Percentiles rank a stretch among this genome's conserved stretches.
These are phyloP conservation scores for Dione juno DNA, from an alignment of 2,888 invertebrate species.

Conservation along the genomic window DNA sequence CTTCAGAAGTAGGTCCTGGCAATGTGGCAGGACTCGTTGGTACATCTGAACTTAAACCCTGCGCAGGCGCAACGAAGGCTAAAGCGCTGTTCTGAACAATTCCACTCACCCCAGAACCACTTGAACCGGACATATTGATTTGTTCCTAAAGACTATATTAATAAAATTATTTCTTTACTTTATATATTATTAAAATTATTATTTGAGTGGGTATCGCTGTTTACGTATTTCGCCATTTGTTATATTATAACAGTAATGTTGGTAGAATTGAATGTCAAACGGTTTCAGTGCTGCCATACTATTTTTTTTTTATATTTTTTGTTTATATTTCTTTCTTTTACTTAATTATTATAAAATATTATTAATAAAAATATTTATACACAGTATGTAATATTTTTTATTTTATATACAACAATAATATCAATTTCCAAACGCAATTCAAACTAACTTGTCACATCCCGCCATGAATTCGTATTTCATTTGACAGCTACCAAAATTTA, in stretches of 20 bases:
- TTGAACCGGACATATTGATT: slow-evolving; percentile 56
- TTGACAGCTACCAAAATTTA: slow-evolving; percentile 7
- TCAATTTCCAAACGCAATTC: not conserved
- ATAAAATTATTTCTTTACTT: not conserved
- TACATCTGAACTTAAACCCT: slow-evolving; percentile 49
- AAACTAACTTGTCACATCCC: not conserved
- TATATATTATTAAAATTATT: not conserved
- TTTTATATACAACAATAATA: not conserved
- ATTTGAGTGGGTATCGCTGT: slow-evolving; percentile 11
- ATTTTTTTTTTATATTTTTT: not conserved
- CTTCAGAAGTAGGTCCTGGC: slow-evolving; percentile 46
- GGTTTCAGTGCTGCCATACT: slow-evolving; percentile 2
- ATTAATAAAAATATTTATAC: too few species aligned
- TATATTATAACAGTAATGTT: slow-evolving; percentile 5
- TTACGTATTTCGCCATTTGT: slow-evolving; percentile 34
- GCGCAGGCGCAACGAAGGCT: slow-evolving; percentile 70
- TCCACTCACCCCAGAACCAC: slow-evolving; percentile 56
- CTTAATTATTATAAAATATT: too few species aligned
- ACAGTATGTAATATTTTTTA: too few species aligned
- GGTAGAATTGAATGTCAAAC: slow-evolving; percentile 23
- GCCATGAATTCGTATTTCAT: slow-evolving; percentile 13
- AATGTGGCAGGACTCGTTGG: slow-evolving; percentile 42
- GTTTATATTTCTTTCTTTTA: too few species aligned
- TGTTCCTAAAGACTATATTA: not conserved
- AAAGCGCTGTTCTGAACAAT: slow-evolving; percentile 70